Evolutionary conservation across 2,888 invertebrate genomes (phyloP), one percentile per base, ranked within the genome.

Genomic region (Muschampia plurimacula): DNA sequence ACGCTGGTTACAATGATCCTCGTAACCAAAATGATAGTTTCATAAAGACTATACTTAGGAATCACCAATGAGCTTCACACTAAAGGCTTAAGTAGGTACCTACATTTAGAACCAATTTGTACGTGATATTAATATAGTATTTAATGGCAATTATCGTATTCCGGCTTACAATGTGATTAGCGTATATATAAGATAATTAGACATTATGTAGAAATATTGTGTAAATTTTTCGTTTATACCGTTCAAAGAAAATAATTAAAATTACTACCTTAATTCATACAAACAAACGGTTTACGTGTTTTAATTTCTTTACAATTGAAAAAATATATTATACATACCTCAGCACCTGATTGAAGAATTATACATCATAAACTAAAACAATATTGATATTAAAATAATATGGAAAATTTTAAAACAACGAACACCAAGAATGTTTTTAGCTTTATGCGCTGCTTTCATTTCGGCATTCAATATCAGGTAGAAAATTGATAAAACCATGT

Each of bases 121-220:
- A n/a, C n/a, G n/a, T n/a, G n/a, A n/a, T n/a, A n/a, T n/a, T 55
- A 22, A 7, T 55, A 28, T 9, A 22, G 4, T 49, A 49, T 49
- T 22, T 22, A 22, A 55, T 22, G 39, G 46, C 69, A 73, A 67
- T 64, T 59, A 60, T 32, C 8, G 39, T 68, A 12, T 49, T 49
- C 62, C 13, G 49, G 52, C 69, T 69, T 62, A 69, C 32, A 65
- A 39, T 63, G n/a, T n/a, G n/a, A n/a, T 68, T 49, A 68, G 3
- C 36, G 52, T 7, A 13, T 15, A 46, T 52, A 49, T 32, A n/a
- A 2, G 65, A 49, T 13, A 28, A 12, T 15, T 22, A 28, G 7
- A 28, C 15, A 12, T n/a, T 2, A n/a, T 4, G 15, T 52, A 52
- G 2, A 15, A 52, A 57, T 57, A 15, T 52, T 15, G 15, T 15